Evolutionary conservation across 1,140 invertebrate species (phyloP).

Genomic region (Solenopsis invicta): DNA sequence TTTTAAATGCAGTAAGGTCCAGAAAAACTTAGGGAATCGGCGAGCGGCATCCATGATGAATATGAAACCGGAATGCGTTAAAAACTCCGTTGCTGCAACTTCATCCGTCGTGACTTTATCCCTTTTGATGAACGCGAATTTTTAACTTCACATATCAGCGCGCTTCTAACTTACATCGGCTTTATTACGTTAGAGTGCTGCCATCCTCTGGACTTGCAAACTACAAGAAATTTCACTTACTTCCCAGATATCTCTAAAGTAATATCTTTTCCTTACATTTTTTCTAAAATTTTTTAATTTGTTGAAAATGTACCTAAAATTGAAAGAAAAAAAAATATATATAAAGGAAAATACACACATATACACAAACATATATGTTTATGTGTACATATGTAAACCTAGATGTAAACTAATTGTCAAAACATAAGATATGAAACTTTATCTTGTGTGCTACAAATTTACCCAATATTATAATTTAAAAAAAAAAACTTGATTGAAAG

Average conservation of each 20-base stretch:
- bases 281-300: too few relatives aligned
- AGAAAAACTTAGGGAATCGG: slow-evolving; percentile 22
- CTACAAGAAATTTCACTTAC: slow-evolving; percentile 17
- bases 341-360: background rate
- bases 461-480: too few relatives aligned
- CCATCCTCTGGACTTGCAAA: background rate
- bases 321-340: background rate
- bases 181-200: slow-evolving; percentile 32
- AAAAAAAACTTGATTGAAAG: too few relatives aligned
- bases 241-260: background rate
- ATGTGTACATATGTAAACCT: too few relatives aligned
- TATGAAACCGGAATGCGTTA: slow-evolving; percentile 58
- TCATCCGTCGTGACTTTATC: slow-evolving; percentile 19
- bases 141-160: slow-evolving; percentile 49
- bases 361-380: too few relatives aligned
- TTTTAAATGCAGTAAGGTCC: slow-evolving; percentile 11
- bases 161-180: slow-evolving; percentile 20
- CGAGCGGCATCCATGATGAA: slow-evolving; percentile 48
- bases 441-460: too few relatives aligned
- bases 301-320: background rate
- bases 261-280: background rate
- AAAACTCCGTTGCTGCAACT: slow-evolving; percentile 16
- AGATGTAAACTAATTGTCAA: too few relatives aligned
- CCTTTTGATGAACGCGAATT: slow-evolving; percentile 60
- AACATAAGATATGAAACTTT: too few relatives aligned